Base-by-base conservation (phyloP, 2,888 invertebrate species). In the Cephonodes hylas region DNA sequence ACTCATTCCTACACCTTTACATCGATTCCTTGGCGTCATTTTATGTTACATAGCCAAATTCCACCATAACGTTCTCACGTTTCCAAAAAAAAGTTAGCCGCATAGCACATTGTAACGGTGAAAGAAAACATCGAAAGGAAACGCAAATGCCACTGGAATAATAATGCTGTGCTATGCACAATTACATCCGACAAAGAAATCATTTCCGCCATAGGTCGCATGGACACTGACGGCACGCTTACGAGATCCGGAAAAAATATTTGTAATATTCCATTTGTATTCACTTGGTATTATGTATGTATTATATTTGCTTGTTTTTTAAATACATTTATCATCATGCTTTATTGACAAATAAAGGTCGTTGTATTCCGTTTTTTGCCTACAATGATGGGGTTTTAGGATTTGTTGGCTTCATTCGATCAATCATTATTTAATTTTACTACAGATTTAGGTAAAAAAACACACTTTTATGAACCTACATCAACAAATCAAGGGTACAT, bases 61-160 rank as follows among this genome's bases (percentile, higher is more conserved):
- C 34, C 3, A 34, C 34, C 13, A 13, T 10, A 8, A 5, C 38
- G 20, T 20, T 20, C 18, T 7, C 6, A 6, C 18, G 15, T 27
- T 53, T 18, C 31, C 8, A 53, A 53, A 53, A 18, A 13, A 27
- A 53, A 15, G 18, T 18, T n/a, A 53, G 8, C 8, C 4, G 8
- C 44, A 18, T 18, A 15, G 18, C 15, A 53, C 31, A 53, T 53
- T 31, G 15, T 53, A 53, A 53, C 53, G 31, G 53, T 53, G 13
- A 22, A 45, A 45, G 22, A 53, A 53, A 53, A 53, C 53, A 53
- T 53, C 27, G 53, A 25, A 18, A 53, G 53, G 53, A 53, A 53
- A 53, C 53, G 15, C n/a, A 27, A 2, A 53, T 53, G 27, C 53
- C 7, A 8, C 27, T 18, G n/a, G 53, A 53, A 53, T 53, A 53